phyloP scores from a whole-genome alignment of 2,888 invertebrate genomes.

The Lysandra bellargus region DNA sequence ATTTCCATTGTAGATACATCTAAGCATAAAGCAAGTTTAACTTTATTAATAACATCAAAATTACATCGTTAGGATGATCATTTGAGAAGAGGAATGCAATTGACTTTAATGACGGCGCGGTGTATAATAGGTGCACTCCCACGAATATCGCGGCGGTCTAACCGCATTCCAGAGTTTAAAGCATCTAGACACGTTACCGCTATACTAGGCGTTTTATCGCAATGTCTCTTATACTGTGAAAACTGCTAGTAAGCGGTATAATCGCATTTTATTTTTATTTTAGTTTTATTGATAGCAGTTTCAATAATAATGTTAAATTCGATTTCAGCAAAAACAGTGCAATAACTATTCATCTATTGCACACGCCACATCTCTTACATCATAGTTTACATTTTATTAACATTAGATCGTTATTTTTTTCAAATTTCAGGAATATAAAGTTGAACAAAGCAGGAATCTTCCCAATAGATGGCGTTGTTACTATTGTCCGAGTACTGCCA shows the following conservation, averaged over 20 bases:
- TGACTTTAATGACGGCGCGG: slow-evolving; percentile 14
- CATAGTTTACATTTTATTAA: too few relatives aligned
- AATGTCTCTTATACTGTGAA: slow-evolving; percentile 17
- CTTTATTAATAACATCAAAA: slow-evolving; percentile 20
- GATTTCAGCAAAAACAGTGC: too few relatives aligned
- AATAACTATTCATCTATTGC: too few relatives aligned
- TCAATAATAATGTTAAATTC: too few relatives aligned
- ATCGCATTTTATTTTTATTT: too few relatives aligned
- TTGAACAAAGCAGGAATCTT: not conserved
- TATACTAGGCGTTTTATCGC: slow-evolving; percentile 29
- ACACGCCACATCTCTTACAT: too few relatives aligned
- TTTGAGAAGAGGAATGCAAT: slow-evolving; percentile 28
- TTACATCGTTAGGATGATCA: slow-evolving; percentile 21
- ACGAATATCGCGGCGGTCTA: slow-evolving; percentile 47
- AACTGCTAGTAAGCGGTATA: not conserved
- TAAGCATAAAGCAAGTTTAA: not conserved
- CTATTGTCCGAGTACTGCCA: not conserved
- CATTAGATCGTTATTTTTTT: too few relatives aligned
- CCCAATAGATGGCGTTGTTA: slow-evolving; percentile 29
- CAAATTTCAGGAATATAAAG: too few relatives aligned
- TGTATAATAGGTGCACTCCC: slow-evolving; percentile 47
- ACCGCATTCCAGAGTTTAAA: slow-evolving; percentile 51
- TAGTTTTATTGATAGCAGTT: too few relatives aligned
- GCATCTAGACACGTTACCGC: slow-evolving; percentile 45
- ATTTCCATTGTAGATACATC: not conserved